A percentile compares a stretch with the other conserved stretches of the same genome.
phyloP scores from a whole-genome alignment of 2,888 invertebrate species.

The Geotrupes spiniger region DNA sequence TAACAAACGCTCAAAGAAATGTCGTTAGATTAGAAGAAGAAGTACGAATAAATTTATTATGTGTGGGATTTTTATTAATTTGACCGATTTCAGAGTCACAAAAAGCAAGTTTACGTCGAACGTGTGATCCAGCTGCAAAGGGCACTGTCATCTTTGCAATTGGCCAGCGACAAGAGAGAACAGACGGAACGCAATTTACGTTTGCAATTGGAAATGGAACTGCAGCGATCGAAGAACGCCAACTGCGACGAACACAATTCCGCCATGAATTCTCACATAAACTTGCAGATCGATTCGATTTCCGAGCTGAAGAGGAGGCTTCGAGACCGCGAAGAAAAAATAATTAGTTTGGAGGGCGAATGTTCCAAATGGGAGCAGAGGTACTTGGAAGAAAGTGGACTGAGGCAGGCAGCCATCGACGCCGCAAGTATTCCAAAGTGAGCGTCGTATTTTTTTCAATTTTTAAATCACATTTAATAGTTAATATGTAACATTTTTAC shows the following conservation, averaged over 20 bases:
- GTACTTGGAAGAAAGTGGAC: conserved; percentile 76
- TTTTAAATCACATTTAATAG: background rate
- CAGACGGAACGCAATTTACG: conserved; percentile 81
- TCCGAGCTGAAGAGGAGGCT: conserved; percentile 63
- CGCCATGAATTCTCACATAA: conserved; percentile 26
- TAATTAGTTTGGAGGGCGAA: conserved; percentile 74
- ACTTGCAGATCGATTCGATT: conserved; percentile 54
- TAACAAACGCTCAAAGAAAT: conserved; percentile 87
- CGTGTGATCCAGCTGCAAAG: conserved; percentile 80
- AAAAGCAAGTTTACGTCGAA: conserved; percentile 81
- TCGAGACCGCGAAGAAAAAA: conserved; percentile 68
- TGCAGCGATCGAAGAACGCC: conserved; percentile 58
- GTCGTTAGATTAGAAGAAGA: conserved; percentile 86
- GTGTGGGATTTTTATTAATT: conserved; percentile 2
- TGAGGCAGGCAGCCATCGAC: conserved; percentile 77
- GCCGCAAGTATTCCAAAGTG: conserved; percentile 74
- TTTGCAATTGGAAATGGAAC: conserved; percentile 80
- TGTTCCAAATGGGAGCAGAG: conserved; percentile 85
- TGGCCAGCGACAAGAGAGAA: conserved; percentile 81
- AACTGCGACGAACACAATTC: conserved; percentile 32
- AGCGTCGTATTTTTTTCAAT: conserved; percentile 29
- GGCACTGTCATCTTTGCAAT: conserved; percentile 75
- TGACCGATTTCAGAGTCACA: conserved; percentile 72
- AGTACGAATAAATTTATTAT: conserved; percentile 54
- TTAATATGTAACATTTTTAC: conserved; percentile 9